Percentiles rank a stretch among this genome's conserved stretches.
These are phyloP conservation scores for Mastacembelus armatus DNA, from an alignment of 2,797 vertebrate species.

Conservation along the genomic window DNA sequence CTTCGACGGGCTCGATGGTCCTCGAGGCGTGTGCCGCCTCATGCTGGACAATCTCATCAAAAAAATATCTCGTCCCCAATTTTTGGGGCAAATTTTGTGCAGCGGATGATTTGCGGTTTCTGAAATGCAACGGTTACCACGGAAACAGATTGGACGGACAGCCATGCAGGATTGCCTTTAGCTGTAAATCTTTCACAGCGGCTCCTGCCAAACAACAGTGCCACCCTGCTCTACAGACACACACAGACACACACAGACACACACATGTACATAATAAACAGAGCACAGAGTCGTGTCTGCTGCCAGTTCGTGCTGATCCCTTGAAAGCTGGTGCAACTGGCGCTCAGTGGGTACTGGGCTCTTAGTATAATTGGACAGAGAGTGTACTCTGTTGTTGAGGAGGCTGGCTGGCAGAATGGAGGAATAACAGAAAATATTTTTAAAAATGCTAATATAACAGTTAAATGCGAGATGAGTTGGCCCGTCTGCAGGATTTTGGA, in stretches of 20 bases:
- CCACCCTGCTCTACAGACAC: conserved; percentile 25
- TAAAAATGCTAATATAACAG: conserved; percentile 19
- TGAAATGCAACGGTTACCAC: conserved; percentile 68
- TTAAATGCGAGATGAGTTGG: conserved; percentile 21
- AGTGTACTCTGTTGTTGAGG: conserved; percentile 28
- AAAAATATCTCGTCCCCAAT: conserved; percentile 23
- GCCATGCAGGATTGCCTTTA: conserved; percentile 61
- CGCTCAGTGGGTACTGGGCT: conserved; percentile 43
- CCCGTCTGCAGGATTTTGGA: background rate
- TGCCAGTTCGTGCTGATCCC: conserved; percentile 64
- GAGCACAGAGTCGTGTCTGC: conserved; percentile 28
- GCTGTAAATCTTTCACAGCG: conserved; percentile 59
- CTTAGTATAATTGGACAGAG: conserved; percentile 63
- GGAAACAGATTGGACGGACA: conserved; percentile 73
- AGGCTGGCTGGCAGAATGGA: conserved; percentile 23
- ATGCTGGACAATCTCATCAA: background rate
- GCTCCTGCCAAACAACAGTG: conserved; percentile 41
- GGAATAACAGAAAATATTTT: background rate
- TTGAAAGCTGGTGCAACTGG: conserved; percentile 56
- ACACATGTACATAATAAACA: background rate
- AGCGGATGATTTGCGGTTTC: conserved; percentile 26
- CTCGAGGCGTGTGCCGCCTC: background rate
- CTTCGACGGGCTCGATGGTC: background rate
- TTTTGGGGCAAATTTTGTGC: background rate
- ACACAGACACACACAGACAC: conserved; percentile 11